phyloP scores from a whole-genome alignment of 1,140 invertebrate species.

The Bombus consobrinus region DNA sequence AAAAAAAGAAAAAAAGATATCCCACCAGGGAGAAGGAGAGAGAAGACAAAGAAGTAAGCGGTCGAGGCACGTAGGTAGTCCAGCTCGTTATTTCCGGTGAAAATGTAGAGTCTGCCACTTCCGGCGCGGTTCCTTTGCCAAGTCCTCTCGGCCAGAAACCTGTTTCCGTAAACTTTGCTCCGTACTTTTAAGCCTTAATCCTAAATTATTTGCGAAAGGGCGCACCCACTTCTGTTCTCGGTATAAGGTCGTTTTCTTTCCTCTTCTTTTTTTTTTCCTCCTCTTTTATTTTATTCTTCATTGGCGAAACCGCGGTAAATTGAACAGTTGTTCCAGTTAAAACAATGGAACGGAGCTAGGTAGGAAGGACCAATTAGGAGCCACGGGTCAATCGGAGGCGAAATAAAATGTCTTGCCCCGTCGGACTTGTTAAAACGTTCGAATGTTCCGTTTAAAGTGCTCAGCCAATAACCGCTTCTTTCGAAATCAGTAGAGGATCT shows the following conservation, averaged over 20 bases:
- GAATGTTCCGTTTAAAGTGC: slow-evolving; percentile 19
- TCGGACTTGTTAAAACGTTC: slow-evolving; percentile 27
- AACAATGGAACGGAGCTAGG: not conserved
- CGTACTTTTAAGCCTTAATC: slow-evolving; percentile 24
- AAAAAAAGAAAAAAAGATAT: not conserved
- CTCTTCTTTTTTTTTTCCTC: not conserved
- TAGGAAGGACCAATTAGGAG: slow-evolving; percentile 3
- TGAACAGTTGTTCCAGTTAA: not conserved
- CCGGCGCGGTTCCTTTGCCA: slow-evolving; percentile 28
- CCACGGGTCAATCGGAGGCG: not conserved
- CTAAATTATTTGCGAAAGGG: slow-evolving; percentile 38
- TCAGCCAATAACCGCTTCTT: not conserved
- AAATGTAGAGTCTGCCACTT: slow-evolving; percentile 14
- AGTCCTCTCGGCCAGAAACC: not conserved
- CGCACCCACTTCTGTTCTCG: not conserved
- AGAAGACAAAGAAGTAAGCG: not conserved
- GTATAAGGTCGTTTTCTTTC: not conserved
- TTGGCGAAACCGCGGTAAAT: not conserved
- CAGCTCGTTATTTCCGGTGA: slow-evolving; percentile 11
- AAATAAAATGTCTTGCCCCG: not conserved
- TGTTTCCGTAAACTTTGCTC: slow-evolving; percentile 15
- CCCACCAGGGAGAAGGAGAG: not conserved
- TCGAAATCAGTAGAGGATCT: not conserved
- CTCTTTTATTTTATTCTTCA: no score
- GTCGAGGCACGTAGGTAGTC: not conserved